Conservation (phyloP, 2,888 invertebrate species). For the Euplexia lucipara region DNA sequence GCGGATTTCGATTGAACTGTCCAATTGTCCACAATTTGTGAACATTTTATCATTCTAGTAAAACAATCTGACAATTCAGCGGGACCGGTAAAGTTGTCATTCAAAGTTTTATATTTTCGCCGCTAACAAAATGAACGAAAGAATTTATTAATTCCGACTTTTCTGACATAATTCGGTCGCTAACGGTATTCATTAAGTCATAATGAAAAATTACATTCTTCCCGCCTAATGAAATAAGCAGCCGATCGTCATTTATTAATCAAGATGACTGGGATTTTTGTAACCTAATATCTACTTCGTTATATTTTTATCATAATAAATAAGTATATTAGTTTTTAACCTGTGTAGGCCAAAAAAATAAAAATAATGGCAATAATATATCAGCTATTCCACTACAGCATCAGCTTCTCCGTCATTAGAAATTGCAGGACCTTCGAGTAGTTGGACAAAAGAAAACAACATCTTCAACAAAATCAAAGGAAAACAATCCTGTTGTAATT, state of each 20-base stretch:
- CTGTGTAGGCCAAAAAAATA: neutral
- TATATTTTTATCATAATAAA: slow-evolving; percentile 11
- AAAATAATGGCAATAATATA: neutral
- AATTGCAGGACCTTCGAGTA: too few species aligned
- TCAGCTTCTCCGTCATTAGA: too few species aligned
- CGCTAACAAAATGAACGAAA: slow-evolving; percentile 61
- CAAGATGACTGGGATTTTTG: slow-evolving; percentile 66
- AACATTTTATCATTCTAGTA: neutral
- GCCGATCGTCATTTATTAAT: slow-evolving; percentile 73
- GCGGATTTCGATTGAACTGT: neutral
- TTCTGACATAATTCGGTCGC: slow-evolving; percentile 75
- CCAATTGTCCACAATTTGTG: neutral
- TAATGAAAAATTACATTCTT: slow-evolving; percentile 79
- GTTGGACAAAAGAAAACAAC: too few species aligned
- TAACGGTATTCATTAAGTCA: slow-evolving; percentile 76
- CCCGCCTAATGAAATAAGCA: slow-evolving; percentile 75
- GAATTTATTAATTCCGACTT: slow-evolving; percentile 73
- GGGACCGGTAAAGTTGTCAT: slow-evolving; percentile 1
- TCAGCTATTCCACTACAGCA: too few species aligned
- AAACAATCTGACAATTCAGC: slow-evolving; percentile 15
- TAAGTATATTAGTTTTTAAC: neutral
- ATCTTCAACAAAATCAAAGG: too few species aligned
- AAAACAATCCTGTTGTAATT: too few species aligned
- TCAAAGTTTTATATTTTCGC: slow-evolving; percentile 30
- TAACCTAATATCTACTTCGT: slow-evolving; percentile 30